Percentiles rank a stretch among this genome's conserved stretches.
Evolutionary conservation across 2,797 vertebrate genomes (phyloP).

Genomic region (Esox masquinongy): DNA sequence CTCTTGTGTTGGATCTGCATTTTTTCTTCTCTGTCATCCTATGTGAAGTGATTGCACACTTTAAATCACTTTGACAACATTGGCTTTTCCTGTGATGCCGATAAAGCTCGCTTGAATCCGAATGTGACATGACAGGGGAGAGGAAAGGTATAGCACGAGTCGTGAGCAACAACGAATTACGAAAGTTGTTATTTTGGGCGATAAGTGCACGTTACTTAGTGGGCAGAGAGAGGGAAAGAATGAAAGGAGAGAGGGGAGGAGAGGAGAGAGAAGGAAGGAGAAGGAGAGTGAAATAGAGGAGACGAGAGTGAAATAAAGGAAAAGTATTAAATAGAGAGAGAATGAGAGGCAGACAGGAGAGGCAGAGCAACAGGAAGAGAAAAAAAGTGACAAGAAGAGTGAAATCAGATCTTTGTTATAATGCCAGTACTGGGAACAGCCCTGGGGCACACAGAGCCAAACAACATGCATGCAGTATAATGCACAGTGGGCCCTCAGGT

Average conservation of each 20-base stretch:
- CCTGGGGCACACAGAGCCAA: constrained; percentile 42
- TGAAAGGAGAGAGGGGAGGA: constrained; percentile 10
- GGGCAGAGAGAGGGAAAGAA: constrained; percentile 1
- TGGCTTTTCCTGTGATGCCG: constrained; percentile 64
- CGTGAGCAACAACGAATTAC: constrained; percentile 40
- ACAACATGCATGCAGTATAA: constrained; percentile 37
- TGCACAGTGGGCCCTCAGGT: constrained; percentile 46
- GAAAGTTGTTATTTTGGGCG: constrained; percentile 56
- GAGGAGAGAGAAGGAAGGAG: not conserved
- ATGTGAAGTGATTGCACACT: constrained; percentile 60
- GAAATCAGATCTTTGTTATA: constrained; percentile 39
- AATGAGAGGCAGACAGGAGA: not conserved
- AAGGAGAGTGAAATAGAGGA: not conserved
- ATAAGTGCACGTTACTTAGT: constrained; percentile 60
- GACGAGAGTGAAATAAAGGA: not conserved
- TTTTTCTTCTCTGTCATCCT: constrained; percentile 47
- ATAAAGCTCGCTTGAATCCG: constrained; percentile 56
- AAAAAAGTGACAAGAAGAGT: constrained; percentile 20
- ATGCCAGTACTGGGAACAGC: constrained; percentile 56
- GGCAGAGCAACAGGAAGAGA: constrained; percentile 8
- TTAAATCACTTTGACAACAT: constrained; percentile 65
- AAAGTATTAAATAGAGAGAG: not conserved
- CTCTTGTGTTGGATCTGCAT: not conserved
- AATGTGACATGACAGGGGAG: constrained; percentile 47
- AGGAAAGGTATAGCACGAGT: constrained; percentile 43